These are phyloP conservation scores for Oryctolagus cuniculus DNA, from an alignment of 2,113 vertebrate genomes.

Conservation along the genomic window DNA sequence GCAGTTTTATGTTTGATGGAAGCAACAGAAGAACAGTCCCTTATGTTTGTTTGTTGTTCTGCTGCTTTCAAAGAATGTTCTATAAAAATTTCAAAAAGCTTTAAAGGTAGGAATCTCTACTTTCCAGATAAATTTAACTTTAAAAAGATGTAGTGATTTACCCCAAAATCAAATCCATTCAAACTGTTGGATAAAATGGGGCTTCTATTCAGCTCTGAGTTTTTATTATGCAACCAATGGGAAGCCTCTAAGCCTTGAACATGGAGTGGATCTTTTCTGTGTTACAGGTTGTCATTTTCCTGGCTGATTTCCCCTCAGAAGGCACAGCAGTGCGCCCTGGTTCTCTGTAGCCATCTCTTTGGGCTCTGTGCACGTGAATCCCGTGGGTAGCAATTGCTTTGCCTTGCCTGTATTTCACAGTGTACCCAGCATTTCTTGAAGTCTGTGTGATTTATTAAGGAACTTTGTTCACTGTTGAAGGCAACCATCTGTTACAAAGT, in stretches of 20 bases:
- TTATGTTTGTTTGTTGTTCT: neutral
- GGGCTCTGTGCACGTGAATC: neutral
- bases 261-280: neutral
- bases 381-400: neutral
- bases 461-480: slow-evolving; percentile 60
- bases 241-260: neutral
- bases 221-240: neutral
- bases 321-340: fast-evolving
- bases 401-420: neutral
- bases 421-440: neutral
- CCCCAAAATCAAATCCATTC: no score
- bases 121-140: neutral
- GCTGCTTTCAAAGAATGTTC: neutral
- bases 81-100: neutral
- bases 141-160: neutral
- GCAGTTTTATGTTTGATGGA: neutral
- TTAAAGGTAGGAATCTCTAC: neutral
- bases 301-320: neutral
- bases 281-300: neutral
- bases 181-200: no score
- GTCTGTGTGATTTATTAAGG: slow-evolving; percentile 48
- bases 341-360: fast-evolving
- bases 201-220: neutral
- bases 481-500: slow-evolving; percentile 70
- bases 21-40: neutral